These are phyloP conservation scores for Bos javanicus DNA, from an alignment of 2,113 vertebrate species.

Conservation along the genomic window DNA sequence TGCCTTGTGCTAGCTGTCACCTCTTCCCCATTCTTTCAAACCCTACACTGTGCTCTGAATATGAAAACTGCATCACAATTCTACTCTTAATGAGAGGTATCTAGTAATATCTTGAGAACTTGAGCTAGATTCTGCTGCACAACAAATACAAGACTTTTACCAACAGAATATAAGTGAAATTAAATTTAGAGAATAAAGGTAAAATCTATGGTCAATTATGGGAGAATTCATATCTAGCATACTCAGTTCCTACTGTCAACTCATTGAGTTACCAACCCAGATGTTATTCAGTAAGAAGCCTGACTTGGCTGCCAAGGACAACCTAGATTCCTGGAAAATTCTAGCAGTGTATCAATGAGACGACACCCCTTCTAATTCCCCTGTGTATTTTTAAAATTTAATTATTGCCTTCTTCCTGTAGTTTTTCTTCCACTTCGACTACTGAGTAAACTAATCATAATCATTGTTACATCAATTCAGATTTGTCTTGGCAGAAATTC, in stretches of 20 bases:
- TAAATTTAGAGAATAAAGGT: background rate
- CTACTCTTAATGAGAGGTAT: background rate
- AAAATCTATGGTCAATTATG: background rate
- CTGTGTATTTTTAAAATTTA: background rate
- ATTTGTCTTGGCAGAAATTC: background rate
- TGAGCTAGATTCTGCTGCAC: background rate
- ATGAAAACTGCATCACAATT: background rate
- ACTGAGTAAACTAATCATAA: background rate
- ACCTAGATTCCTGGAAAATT: background rate
- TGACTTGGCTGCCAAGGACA: background rate
- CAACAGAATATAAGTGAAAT: background rate
- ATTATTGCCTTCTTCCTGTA: background rate
- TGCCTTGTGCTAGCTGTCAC: background rate
- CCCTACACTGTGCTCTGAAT: background rate
- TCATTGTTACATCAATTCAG: background rate
- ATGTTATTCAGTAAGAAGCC: background rate
- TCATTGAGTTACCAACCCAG: background rate
- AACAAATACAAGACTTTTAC: background rate
- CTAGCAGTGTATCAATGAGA: background rate
- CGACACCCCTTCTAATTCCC: background rate
- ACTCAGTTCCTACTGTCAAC: background rate
- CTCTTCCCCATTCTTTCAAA: background rate
- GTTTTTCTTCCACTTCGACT: background rate
- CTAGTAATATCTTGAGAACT: background rate
- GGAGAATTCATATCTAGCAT: background rate